Conservation (phyloP, 2,888 invertebrate genomes). For the Pyrrhosoma nymphula region DNA sequence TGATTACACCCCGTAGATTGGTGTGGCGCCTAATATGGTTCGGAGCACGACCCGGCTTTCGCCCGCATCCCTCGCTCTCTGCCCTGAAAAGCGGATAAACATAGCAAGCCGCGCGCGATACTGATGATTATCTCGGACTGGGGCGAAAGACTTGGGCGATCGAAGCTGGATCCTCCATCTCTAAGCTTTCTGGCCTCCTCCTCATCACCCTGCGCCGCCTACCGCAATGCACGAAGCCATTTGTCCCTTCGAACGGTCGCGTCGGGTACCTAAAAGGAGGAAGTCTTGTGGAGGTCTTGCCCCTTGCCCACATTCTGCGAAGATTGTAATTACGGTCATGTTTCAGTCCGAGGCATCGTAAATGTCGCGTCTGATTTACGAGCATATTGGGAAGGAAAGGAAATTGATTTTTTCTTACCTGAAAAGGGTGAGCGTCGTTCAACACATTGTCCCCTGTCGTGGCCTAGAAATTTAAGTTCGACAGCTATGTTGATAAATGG, state of each 20-base stretch:
- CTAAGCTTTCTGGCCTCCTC: background rate
- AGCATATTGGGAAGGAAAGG: background rate
- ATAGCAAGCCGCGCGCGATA: background rate
- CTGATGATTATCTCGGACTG: background rate
- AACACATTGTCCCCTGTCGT: background rate
- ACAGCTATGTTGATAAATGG: background rate
- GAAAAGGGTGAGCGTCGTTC: background rate
- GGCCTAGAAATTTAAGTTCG: background rate
- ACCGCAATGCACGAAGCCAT: background rate
- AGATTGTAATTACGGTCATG: slow-evolving; percentile 10
- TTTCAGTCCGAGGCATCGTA: background rate
- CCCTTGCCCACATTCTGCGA: background rate
- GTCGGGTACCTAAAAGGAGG: background rate
- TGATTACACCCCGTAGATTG: slow-evolving; percentile 45
- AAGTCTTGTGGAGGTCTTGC: background rate
- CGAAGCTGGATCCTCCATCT: background rate
- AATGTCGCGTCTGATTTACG: background rate
- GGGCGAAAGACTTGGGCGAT: background rate
- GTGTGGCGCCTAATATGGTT: slow-evolving; percentile 41
- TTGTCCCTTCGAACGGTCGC: background rate
- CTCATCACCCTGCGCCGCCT: background rate
- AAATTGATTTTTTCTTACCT: slow-evolving; percentile 13
- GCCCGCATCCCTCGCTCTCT: background rate
- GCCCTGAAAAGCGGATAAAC: slow-evolving; percentile 14
- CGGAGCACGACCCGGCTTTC: background rate